These are phyloP conservation scores for Hoplias malabaricus DNA, from an alignment of 2,113 vertebrate species.

Conservation along the genomic window DNA sequence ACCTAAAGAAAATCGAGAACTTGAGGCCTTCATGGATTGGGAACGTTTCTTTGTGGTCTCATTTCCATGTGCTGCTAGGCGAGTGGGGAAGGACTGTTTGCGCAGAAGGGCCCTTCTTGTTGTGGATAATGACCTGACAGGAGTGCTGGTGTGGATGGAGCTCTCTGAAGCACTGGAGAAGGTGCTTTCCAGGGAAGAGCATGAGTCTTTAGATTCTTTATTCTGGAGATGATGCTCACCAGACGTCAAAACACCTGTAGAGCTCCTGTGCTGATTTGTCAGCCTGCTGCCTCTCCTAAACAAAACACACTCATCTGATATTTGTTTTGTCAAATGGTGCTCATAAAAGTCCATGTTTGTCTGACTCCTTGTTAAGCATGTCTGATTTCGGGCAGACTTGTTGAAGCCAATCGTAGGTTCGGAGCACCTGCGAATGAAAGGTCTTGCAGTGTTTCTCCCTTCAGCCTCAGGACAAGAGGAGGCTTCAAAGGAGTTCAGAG, in stretches of 20 bases:
- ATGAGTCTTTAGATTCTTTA: constrained; percentile 31
- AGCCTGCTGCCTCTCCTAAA: neutral
- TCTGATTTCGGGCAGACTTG: constrained; percentile 48
- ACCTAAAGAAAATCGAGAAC: constrained; percentile 46
- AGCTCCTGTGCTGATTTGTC: neutral
- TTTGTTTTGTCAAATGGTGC: constrained; percentile 57
- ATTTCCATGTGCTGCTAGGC: constrained; percentile 27
- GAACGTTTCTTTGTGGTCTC: constrained; percentile 74
- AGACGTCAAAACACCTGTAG: neutral
- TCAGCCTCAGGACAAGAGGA: constrained; percentile 5
- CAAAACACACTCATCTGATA: constrained; percentile 61
- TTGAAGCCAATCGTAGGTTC: constrained; percentile 71
- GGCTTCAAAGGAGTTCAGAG: neutral
- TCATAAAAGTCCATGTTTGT: constrained; percentile 56
- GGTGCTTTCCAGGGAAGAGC: constrained; percentile 71
- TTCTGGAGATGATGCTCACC: neutral
- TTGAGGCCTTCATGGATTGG: constrained; percentile 67
- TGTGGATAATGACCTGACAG: constrained; percentile 64
- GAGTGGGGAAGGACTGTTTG: constrained; percentile 72
- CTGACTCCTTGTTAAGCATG: constrained; percentile 76
- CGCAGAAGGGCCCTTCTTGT: constrained; percentile 64
- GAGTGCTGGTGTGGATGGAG: constrained; percentile 72
- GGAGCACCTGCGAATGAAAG: constrained; percentile 74
- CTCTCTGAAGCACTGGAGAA: constrained; percentile 65
- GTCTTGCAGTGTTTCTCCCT: constrained; percentile 38